Evolutionary conservation across 2,888 invertebrate genomes (phyloP), one percentile per base, ranked within the genome.

Genomic region (Nemurella pictetii): DNA sequence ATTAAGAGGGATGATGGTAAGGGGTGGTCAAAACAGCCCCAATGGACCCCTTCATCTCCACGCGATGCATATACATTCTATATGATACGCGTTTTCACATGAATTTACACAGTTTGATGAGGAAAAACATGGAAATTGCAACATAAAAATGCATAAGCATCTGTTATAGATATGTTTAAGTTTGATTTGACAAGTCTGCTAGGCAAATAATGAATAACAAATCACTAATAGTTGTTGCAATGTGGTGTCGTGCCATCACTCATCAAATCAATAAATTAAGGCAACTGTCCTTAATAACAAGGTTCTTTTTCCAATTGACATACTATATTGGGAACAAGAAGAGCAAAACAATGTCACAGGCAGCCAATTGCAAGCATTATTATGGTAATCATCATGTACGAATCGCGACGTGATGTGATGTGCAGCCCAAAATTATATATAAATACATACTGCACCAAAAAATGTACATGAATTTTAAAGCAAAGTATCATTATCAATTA

Each of bases 1-100:
- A 55, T 55, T 81, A 81, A 32, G 78, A 78, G 80, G 27, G 55
- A 55, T 82, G 82, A 26, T 72, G 82, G n/a, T 72, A 27, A 81
- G 82, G 82, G 82, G 82, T 82, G 72, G 28, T 12, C 82, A 82
- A 82, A 78, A 29, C 1, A 78, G 75, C 20, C 55, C 55, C 55
- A 2, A 20, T 55, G 55, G 55, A 55, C 9, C 55, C 55, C 55
- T 55, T 55, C 55, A 20, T 55, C 55, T 3, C 3, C 20, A 2
- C n/a, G n/a, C n/a, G n/a, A n/a, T n/a, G n/a, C n/a, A n/a, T n/a
- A n/a, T n/a, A n/a, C n/a, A n/a, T n/a, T n/a, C n/a, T n/a, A n/a
- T n/a, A n/a, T n/a, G n/a, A n/a, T n/a, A n/a, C n/a, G n/a, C n/a
- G n/a, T n/a, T n/a, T n/a, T n/a, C n/a, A n/a, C n/a, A n/a, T n/a